Conservation (phyloP, 2,797 vertebrate species). For the Acanthiza pusilla region DNA sequence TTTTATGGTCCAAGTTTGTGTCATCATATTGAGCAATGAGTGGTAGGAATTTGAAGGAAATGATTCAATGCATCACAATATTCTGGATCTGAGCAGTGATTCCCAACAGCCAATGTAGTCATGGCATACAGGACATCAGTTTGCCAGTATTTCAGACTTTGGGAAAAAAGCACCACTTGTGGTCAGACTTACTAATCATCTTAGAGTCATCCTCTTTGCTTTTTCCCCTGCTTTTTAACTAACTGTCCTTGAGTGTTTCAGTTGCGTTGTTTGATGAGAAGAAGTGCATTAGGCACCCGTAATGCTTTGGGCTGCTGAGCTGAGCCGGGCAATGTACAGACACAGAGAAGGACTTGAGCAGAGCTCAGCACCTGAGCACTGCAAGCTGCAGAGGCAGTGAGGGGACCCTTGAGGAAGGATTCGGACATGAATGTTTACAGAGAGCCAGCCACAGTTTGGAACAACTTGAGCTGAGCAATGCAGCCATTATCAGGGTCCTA, state of each 20-base stretch:
- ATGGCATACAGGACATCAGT: neutral
- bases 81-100: neutral
- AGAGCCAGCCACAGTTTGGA: neutral
- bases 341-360: accelerated
- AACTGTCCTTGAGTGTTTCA: neutral
- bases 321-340: neutral
- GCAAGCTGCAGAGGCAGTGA: neutral
- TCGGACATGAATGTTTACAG: neutral
- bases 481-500: neutral
- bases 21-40: neutral
- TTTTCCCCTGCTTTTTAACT: neutral
- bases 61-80: neutral
- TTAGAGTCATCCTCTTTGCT: neutral
- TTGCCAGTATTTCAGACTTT: neutral
- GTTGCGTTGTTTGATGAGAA: neutral
- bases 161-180: neutral
- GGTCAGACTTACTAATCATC: neutral
- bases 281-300: neutral
- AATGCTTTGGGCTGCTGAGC: neutral
- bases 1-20: neutral
- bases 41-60: neutral
- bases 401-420: neutral
- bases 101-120: neutral
- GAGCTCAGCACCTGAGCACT: neutral
- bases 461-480: neutral